Percentiles rank a stretch among this genome's conserved stretches.
Evolutionary conservation across 2,797 vertebrate genomes (phyloP).

Genomic region (Smutsia temminckii): DNA sequence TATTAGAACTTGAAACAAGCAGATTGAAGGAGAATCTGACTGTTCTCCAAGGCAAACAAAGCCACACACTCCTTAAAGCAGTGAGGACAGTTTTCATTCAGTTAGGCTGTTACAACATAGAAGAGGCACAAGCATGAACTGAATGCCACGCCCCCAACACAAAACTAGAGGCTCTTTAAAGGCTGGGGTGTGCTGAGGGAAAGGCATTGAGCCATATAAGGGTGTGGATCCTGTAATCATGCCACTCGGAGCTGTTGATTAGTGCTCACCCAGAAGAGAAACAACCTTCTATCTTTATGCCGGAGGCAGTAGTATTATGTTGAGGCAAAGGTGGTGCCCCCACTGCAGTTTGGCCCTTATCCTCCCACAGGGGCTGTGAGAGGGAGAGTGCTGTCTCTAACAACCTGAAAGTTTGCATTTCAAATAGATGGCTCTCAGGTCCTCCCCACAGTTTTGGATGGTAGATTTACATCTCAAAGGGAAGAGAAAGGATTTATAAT

Average conservation of each 20-base stretch:
- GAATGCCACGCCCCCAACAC: background rate
- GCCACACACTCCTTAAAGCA: background rate
- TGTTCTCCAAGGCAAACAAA: background rate
- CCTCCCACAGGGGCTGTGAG: background rate
- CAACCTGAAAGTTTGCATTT: background rate
- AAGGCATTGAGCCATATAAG: background rate
- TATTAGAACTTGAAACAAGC: background rate
- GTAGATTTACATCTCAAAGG: background rate
- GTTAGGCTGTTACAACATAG: background rate
- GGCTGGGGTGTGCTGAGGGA: background rate
- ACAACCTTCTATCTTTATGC: background rate
- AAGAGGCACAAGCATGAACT: background rate
- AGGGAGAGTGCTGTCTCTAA: background rate
- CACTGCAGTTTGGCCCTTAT: background rate
- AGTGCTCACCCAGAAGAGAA: background rate
- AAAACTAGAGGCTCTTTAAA: background rate
- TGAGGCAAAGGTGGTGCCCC: background rate
- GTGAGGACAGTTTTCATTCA: background rate
- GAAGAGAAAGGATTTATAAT: background rate
- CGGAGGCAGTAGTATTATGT: no score
- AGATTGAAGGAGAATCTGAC: background rate
- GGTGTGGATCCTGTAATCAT: background rate
- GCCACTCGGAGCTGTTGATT: background rate
- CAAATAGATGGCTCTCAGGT: background rate
- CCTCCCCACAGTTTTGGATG: background rate